Evolutionary conservation across 64 coral and sea anemone genomes (phyloP).

Genomic region (Stylophora pistillata): DNA sequence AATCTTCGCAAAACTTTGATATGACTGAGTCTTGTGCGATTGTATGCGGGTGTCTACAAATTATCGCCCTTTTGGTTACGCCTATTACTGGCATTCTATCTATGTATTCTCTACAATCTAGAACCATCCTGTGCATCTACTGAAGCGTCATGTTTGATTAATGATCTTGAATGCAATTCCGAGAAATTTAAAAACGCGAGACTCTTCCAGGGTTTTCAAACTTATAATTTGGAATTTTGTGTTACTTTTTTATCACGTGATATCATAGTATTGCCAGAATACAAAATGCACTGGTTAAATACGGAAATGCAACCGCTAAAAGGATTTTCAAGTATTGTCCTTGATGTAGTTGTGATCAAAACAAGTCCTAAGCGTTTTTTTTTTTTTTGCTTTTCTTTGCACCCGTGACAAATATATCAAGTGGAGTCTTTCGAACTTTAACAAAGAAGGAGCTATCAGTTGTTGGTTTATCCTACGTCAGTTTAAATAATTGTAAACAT

Average conservation of each 20-base stretch:
- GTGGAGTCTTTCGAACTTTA: neutral
- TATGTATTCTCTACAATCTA: too few species aligned
- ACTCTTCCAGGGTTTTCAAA: neutral
- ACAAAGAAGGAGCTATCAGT: neutral
- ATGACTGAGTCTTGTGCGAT: too few species aligned
- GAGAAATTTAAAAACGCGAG: neutral
- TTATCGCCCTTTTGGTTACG: too few species aligned
- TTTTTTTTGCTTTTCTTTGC: conserved; percentile 4
- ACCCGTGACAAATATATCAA: neutral
- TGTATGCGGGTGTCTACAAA: too few species aligned
- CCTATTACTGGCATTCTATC: too few species aligned
- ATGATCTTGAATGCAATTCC: too few species aligned
- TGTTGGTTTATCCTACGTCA: neutral
- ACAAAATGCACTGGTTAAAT: neutral
- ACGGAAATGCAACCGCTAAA: conserved; percentile 1
- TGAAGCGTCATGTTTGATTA: too few species aligned
- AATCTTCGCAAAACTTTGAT: too few species aligned
- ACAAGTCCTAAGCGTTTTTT: conserved; percentile 23
- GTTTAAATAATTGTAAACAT: neutral
- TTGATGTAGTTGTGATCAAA: conserved; percentile 50
- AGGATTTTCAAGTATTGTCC: conserved; percentile 37
- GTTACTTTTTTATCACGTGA: neutral
- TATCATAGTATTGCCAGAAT: neutral
- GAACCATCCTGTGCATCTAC: too few species aligned
- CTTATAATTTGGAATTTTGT: neutral